Percentiles rank a stretch among this genome's conserved stretches.
Conservation (phyloP, 2,113 vertebrate genomes). For the Sterna hirundo region DNA sequence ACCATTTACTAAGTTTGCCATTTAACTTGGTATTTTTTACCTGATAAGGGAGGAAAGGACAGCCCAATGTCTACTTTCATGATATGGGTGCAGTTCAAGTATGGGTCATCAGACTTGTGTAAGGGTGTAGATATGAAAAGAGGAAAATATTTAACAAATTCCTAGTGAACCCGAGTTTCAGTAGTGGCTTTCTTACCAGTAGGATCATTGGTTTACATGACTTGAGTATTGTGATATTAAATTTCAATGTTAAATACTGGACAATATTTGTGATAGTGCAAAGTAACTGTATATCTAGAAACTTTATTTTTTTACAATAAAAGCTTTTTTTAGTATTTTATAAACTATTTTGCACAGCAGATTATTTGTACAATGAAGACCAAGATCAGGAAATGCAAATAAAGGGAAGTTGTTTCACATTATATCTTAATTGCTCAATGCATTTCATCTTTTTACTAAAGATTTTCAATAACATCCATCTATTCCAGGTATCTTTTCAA, state of each 20-base stretch:
- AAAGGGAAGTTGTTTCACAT: slow-evolving; percentile 51
- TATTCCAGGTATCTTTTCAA: background rate
- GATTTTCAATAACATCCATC: background rate
- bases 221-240: background rate
- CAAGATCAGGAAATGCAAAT: slow-evolving; percentile 17
- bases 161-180: background rate
- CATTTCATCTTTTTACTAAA: background rate
- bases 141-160: background rate
- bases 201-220: slow-evolving; percentile 24
- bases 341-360: slow-evolving; percentile 70
- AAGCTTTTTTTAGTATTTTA: slow-evolving; percentile 53
- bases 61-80: background rate
- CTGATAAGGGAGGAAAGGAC: background rate
- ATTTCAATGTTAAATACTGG: slow-evolving; percentile 2
- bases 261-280: slow-evolving; percentile 12
- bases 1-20: background rate
- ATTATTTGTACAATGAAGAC: slow-evolving; percentile 64
- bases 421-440: background rate
- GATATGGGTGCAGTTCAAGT: background rate
- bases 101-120: background rate
- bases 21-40: background rate
- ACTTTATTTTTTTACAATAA: slow-evolving; percentile 69
- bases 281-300: slow-evolving; percentile 45
- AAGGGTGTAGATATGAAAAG: background rate
- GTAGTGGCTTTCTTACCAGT: slow-evolving; percentile 28